Conservation (phyloP, 2,888 invertebrate genomes). For the Ornithoptera priamus region DNA sequence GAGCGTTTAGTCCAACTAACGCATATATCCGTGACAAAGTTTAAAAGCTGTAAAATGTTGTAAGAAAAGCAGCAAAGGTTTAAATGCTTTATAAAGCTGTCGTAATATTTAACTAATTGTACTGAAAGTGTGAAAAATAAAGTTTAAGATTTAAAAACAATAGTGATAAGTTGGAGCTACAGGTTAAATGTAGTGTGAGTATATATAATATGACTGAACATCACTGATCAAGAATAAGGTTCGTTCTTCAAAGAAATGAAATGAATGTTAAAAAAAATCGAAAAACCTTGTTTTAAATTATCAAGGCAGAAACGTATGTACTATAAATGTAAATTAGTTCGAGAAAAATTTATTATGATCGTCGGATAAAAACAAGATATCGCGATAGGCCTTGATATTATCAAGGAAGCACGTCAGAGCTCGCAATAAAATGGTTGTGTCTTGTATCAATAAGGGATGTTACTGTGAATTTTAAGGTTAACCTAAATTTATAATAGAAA, state of each 20-base stretch:
- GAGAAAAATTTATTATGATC: neutral
- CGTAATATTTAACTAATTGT: neutral
- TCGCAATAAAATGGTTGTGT: slow-evolving; percentile 46
- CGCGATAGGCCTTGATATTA: slow-evolving; percentile 58
- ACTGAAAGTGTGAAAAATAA: neutral
- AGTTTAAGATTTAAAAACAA: neutral
- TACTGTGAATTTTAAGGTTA: slow-evolving; percentile 6
- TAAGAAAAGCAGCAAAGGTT: neutral
- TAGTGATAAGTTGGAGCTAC: no score
- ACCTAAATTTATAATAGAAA: neutral
- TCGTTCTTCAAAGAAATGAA: no score
- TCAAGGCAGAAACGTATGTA: neutral
- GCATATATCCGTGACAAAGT: neutral
- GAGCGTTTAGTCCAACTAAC: slow-evolving; percentile 8
- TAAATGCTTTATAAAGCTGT: neutral
- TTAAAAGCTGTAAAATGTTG: neutral
- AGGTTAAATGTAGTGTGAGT: no score
- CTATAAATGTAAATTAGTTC: neutral
- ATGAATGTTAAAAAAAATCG: no score
- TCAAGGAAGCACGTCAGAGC: slow-evolving; percentile 58
- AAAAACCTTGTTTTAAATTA: neutral
- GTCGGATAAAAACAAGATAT: slow-evolving; percentile 13
- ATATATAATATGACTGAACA: no score
- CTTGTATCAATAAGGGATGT: slow-evolving; percentile 11
- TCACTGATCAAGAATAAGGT: no score